A percentile compares a stretch with the other conserved stretches of the same genome.
Conservation (phyloP, 2,797 vertebrate genomes). For the Phalloptychus januarius region DNA sequence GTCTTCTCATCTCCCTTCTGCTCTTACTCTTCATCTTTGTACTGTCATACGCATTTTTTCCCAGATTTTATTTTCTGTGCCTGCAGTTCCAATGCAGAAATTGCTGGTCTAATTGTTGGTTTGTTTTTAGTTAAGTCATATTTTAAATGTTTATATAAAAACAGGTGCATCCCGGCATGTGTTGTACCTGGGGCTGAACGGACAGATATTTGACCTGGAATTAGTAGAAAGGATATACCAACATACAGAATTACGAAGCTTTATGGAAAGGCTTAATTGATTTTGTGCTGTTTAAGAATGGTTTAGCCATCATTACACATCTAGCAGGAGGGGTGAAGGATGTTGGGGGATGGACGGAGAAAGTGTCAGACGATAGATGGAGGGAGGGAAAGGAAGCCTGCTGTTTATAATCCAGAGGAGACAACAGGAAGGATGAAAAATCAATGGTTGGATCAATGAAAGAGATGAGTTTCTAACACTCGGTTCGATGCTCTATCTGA, state of each 20-base stretch:
- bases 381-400: slow-evolving; percentile 62
- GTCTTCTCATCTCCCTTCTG: slow-evolving; percentile 65
- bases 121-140: slow-evolving; percentile 14
- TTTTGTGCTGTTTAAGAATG: slow-evolving; percentile 69
- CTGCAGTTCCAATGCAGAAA: slow-evolving; percentile 14
- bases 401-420: slow-evolving; percentile 80
- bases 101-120: slow-evolving; percentile 4
- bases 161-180: slow-evolving; percentile 3
- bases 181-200: slow-evolving; percentile 10
- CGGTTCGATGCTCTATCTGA: slow-evolving; percentile 64
- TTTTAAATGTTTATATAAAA: slow-evolving; percentile 14
- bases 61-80: slow-evolving; percentile 24
- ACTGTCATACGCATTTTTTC: slow-evolving; percentile 27
- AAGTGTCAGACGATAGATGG: slow-evolving; percentile 57
- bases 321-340: slow-evolving; percentile 37
- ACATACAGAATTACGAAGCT: slow-evolving; percentile 44
- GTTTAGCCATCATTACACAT: slow-evolving; percentile 63
- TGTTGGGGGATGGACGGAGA: slow-evolving; percentile 67
- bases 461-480: slow-evolving; percentile 80
- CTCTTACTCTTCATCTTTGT: slow-evolving; percentile 48
- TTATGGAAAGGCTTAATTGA: slow-evolving; percentile 66
- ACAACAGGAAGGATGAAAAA: slow-evolving; percentile 78
- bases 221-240: slow-evolving; percentile 40
- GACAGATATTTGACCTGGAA: not conserved
- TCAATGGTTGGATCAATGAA: slow-evolving; percentile 80